A percentile compares a stretch with the other conserved stretches of the same genome.
Conservation (phyloP, 2,797 vertebrate genomes). For the Mico argentatus region DNA sequence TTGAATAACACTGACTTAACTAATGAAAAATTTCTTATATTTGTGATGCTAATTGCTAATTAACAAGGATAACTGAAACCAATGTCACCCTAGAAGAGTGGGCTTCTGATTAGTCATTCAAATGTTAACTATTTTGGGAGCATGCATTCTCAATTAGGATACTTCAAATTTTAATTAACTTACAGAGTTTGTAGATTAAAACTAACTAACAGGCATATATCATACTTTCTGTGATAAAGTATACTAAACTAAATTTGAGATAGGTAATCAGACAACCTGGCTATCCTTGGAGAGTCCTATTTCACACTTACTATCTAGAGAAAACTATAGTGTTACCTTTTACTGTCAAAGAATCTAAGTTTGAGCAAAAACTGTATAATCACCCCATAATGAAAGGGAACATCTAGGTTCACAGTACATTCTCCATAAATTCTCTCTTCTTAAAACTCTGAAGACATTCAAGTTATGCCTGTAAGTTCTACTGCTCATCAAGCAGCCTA, state of each 20-base stretch:
- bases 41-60: not conserved
- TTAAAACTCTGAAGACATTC: not conserved
- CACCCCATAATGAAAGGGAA: not conserved
- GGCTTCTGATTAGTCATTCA: constrained; percentile 43
- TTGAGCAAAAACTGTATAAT: not conserved
- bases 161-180: constrained; percentile 43
- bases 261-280: not conserved
- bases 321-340: not conserved
- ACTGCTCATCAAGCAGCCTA: not conserved
- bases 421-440: not conserved
- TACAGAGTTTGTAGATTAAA: constrained; percentile 20
- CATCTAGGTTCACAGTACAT: not conserved
- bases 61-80: constrained; percentile 48
- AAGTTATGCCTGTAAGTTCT: not conserved
- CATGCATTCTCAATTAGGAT: not conserved
- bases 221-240: constrained; percentile 17
- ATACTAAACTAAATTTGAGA: constrained; percentile 24
- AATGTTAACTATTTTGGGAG: constrained; percentile 28
- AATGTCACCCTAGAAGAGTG: constrained; percentile 14
- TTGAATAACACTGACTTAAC: constrained; percentile 36
- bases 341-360: not conserved
- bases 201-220: constrained; percentile 43
- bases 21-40: constrained; percentile 48
- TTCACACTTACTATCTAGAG: not conserved
- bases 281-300: not conserved